Evolutionary conservation across 2,113 vertebrate species (phyloP).

Genomic region (Chloroceryle aenea): DNA sequence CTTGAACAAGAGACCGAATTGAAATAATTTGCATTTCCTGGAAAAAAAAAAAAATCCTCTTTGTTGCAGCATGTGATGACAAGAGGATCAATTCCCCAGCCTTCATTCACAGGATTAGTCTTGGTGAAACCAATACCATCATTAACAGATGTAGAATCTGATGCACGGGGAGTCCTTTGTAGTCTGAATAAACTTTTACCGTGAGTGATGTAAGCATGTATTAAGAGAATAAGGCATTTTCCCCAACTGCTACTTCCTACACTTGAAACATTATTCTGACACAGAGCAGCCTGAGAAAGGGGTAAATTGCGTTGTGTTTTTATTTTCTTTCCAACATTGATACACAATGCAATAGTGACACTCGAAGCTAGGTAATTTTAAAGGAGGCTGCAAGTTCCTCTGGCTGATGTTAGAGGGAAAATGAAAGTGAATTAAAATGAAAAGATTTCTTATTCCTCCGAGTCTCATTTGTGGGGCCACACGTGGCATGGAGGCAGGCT

Average conservation of each 20-base stretch:
- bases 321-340: background rate
- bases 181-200: background rate
- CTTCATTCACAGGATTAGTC: background rate
- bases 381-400: background rate
- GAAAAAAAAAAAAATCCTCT: background rate
- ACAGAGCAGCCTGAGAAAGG: background rate
- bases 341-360: rapidly evolving
- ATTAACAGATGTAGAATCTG: background rate
- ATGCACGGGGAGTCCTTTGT: background rate
- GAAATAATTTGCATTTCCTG: background rate
- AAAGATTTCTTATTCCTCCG: background rate
- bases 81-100: background rate
- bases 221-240: background rate
- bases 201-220: background rate
- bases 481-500: rapidly evolving
- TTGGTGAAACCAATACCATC: conserved; percentile 21
- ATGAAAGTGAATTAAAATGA: background rate
- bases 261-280: background rate
- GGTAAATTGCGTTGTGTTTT: background rate
- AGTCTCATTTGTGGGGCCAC: background rate
- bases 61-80: background rate
- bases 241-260: background rate
- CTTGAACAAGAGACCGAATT: background rate
- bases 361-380: background rate
- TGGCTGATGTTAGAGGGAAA: background rate